phyloP scores from a whole-genome alignment of 1,140 invertebrate species.

The Drosophila simulans region DNA sequence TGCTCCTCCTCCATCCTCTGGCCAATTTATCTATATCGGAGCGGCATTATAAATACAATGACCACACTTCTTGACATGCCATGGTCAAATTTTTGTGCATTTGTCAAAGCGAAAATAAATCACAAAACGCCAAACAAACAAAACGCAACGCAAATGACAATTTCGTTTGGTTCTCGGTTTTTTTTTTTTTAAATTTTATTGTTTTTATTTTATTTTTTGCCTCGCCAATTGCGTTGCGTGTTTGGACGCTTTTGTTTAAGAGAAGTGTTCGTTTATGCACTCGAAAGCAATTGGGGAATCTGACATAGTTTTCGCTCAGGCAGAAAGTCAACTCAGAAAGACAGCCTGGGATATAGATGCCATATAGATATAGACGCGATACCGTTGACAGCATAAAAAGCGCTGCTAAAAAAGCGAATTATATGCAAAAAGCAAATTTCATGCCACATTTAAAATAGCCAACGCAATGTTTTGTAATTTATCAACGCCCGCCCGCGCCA shows the following conservation, averaged over 20 bases:
- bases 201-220: constrained; percentile 12
- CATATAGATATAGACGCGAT: constrained; percentile 70
- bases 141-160: constrained; percentile 64
- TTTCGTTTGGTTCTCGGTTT: constrained; percentile 26
- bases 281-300: constrained; percentile 73
- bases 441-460: constrained; percentile 81
- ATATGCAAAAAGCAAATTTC: constrained; percentile 79
- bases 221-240: constrained; percentile 44
- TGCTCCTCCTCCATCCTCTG: constrained; percentile 38
- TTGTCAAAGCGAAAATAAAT: constrained; percentile 81
- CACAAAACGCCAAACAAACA: constrained; percentile 72
- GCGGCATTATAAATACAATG: constrained; percentile 78
- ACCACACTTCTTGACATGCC: constrained; percentile 80
- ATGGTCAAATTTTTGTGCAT: constrained; percentile 82
- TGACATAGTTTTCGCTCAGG: constrained; percentile 62
- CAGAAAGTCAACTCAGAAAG: constrained; percentile 15
- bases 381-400: constrained; percentile 60
- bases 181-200: constrained; percentile 6
- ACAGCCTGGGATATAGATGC: constrained; percentile 38
- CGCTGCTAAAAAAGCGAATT: constrained; percentile 33
- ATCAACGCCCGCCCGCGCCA: constrained; percentile 70
- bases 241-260: constrained; percentile 39
- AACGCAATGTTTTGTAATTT: constrained; percentile 76
- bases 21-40: constrained; percentile 76
- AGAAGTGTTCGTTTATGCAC: constrained; percentile 58